Evolutionary conservation across 2,888 invertebrate species (phyloP).

Genomic region (Prionchulus punctatus): DNA sequence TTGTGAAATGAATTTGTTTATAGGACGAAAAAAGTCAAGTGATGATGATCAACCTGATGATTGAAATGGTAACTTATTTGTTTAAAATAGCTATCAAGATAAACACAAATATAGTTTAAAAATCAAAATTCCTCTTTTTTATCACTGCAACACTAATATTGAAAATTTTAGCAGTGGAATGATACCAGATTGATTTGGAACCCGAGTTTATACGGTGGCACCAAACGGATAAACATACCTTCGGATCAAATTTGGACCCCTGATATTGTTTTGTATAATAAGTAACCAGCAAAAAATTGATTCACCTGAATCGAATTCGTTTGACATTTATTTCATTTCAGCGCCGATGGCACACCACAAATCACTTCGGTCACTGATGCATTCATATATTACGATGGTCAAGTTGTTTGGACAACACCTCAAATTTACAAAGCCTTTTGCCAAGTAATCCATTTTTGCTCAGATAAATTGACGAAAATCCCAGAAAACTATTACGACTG

Average conservation of each 20-base stretch:
- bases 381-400: slow-evolving; percentile 24
- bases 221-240: slow-evolving; percentile 84
- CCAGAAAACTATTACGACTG: too few species aligned
- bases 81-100: too few species aligned
- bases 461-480: not conserved
- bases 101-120: not conserved
- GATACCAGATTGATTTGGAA: slow-evolving; percentile 85
- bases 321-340: slow-evolving; percentile 13
- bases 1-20: not conserved
- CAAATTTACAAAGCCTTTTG: slow-evolving; percentile 33
- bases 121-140: too few species aligned
- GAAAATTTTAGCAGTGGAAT: slow-evolving; percentile 62
- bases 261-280: slow-evolving; percentile 83
- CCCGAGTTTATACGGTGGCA: slow-evolving; percentile 80
- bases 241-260: slow-evolving; percentile 94
- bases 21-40: slow-evolving; percentile 32
- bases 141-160: too few species aligned
- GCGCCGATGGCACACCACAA: slow-evolving; percentile 32
- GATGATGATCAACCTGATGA: slow-evolving; percentile 30
- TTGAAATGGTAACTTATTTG: slow-evolving; percentile 26
- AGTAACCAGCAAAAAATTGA: slow-evolving; percentile 39
- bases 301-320: not conserved
- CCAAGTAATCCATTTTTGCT: slow-evolving; percentile 15
- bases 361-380: slow-evolving; percentile 29
- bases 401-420: slow-evolving; percentile 31